Evolutionary conservation across 2,113 vertebrate species (phyloP), one percentile per base, ranked within the genome.

Genomic region (Mionectes macconnelli): DNA sequence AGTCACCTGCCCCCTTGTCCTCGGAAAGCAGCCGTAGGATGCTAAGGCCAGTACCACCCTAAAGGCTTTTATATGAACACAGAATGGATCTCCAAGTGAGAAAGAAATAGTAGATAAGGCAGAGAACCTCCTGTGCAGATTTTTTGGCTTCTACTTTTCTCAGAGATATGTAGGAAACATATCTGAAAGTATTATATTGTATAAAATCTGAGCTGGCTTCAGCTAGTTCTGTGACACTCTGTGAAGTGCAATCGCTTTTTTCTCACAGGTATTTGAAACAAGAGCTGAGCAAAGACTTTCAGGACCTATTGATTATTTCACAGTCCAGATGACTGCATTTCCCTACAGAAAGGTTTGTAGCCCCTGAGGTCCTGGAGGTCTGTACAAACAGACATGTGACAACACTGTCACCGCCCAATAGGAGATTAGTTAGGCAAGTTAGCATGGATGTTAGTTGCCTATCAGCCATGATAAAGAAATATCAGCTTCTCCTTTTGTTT

Each of bases 1-100:
- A 53, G 17, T 8, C 0, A 0, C 20, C 42, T 57, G 12, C 44
- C 13, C 16, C 4, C 1, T 31, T 68, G 33, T 35, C 39, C 28
- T 69, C 45, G 20, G 60, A 77, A 69, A 20, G 47, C 42, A 81
- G 44, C 27, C 42, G 10, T 27, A n/a, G 50, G 47, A 45, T 17
- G 16, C 37, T 27, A 63, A 78, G 25, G 15, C 23, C 28, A 14
- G 19, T 52, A 45, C 12, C 37, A 52, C 25, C 10, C 37, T 53
- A 27, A 53, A 64, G 52, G 63, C 24, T 78, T 68, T 53, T 44
- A 21, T 31, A 39, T 3, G 5, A 53, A 15, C 18, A 25, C 5
- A 16, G 20, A 37, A 73, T 17, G 25, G 87, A 44, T 20, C 9
- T 77, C 47, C 37, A 70, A n/a, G 40, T 19, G 20, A 73, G 49